Percentiles rank a stretch among this genome's conserved stretches.
Evolutionary conservation across 1,140 invertebrate species (phyloP).

Genomic region (Bombus balteatus): DNA sequence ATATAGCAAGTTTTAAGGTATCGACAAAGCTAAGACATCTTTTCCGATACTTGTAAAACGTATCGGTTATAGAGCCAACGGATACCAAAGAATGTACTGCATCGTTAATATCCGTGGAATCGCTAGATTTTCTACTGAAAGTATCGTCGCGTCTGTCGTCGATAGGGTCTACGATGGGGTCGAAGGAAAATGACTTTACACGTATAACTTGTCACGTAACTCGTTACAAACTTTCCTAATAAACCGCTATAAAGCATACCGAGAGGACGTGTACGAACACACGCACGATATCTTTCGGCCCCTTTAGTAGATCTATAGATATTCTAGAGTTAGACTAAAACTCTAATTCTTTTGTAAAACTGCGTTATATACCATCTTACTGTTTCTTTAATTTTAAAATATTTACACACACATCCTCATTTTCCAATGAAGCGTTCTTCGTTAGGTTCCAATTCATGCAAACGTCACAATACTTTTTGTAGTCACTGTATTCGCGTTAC

Average conservation of each 20-base stretch:
- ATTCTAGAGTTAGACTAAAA: no score
- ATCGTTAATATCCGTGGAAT: neutral
- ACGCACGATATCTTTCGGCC: neutral
- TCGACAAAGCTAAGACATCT: neutral
- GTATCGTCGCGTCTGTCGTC: neutral
- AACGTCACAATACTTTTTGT: no score
- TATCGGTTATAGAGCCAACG: neutral
- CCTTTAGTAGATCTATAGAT: neutral
- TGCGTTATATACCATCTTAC: no score
- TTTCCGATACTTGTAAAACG: neutral
- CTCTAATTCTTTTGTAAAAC: no score
- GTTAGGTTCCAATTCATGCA: no score
- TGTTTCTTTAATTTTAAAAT: no score
- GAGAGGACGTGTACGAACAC: neutral
- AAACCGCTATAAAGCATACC: constrained; percentile 9
- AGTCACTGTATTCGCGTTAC: no score
- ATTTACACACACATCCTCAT: no score
- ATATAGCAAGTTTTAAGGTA: neutral
- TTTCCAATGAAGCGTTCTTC: no score
- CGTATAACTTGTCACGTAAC: neutral
- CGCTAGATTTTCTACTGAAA: neutral
- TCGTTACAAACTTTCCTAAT: constrained; percentile 4
- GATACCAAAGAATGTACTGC: neutral
- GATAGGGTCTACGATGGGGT: neutral
- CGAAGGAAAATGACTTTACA: constrained; percentile 9